Percentiles rank a stretch among this genome's conserved stretches.
Conservation (phyloP, 2,797 vertebrate genomes). For the Malacoraja senta region DNA sequence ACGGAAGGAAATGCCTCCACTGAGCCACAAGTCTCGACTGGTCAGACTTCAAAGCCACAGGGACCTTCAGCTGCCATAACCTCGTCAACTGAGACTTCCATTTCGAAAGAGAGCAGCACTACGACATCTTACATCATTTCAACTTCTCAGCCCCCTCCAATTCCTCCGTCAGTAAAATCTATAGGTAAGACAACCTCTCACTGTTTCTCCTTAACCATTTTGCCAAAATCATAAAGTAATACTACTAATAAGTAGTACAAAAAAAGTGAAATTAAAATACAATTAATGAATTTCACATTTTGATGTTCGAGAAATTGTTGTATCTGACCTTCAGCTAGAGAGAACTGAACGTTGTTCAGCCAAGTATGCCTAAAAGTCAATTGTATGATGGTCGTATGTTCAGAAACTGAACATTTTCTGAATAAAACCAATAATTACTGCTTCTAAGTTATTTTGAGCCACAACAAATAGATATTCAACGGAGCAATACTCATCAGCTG, state of each 20-base stretch:
- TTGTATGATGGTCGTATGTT: too few species aligned
- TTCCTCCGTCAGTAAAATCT: fast-evolving
- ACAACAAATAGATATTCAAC: too few species aligned
- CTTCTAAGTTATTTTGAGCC: too few species aligned
- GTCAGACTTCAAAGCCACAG: background rate
- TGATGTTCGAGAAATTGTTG: background rate
- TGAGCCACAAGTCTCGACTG: background rate
- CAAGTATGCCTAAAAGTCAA: background rate
- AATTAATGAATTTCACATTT: background rate
- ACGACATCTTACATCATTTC: background rate
- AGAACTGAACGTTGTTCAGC: background rate
- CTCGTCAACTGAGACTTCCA: background rate
- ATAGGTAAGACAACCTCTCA: background rate
- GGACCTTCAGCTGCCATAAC: background rate
- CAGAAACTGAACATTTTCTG: too few species aligned
- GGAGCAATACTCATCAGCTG: too few species aligned
- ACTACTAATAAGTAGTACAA: background rate
- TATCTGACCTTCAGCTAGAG: background rate
- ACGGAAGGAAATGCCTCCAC: background rate
- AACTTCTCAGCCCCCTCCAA: background rate
- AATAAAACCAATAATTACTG: too few species aligned
- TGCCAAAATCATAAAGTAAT: background rate
- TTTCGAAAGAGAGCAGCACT: background rate
- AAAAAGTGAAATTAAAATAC: background rate
- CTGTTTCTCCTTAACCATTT: background rate